A percentile compares a stretch with the other conserved stretches of the same genome.
Conservation (phyloP, 2,888 invertebrate genomes). For the Agrochola macilenta region DNA sequence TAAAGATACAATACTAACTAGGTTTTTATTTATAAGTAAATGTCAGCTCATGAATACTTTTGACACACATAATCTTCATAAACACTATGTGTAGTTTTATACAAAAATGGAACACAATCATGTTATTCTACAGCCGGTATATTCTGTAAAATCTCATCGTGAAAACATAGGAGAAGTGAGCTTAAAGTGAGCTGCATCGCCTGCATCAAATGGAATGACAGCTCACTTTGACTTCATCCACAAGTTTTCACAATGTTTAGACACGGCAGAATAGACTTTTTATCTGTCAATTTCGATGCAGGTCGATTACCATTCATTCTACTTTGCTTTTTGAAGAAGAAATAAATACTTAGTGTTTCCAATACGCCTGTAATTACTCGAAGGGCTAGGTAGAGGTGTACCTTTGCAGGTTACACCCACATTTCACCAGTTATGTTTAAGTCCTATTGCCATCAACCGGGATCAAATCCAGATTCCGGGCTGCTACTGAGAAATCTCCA, state of each 20-base stretch:
- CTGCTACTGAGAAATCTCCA: no score
- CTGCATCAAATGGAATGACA: no score
- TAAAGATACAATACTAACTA: background rate
- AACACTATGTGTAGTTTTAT: background rate
- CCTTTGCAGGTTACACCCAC: no score
- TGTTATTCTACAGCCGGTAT: background rate
- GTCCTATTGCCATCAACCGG: no score
- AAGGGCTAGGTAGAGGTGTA: no score
- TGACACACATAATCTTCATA: background rate
- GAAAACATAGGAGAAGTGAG: background rate
- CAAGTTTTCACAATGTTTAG: no score
- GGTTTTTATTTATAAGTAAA: background rate
- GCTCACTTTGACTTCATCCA: no score
- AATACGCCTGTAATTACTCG: no score
- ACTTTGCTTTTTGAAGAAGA: background rate
- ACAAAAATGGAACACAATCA: background rate
- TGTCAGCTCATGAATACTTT: background rate
- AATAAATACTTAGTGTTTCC: background rate
- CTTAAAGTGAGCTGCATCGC: no score
- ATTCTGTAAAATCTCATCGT: background rate
- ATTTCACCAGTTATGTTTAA: no score
- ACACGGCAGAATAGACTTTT: background rate
- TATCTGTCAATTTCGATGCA: background rate
- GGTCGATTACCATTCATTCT: background rate
- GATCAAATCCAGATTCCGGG: no score